Evolutionary conservation across 2,113 vertebrate species (phyloP).

Genomic region (Dissostichus mawsoni): DNA sequence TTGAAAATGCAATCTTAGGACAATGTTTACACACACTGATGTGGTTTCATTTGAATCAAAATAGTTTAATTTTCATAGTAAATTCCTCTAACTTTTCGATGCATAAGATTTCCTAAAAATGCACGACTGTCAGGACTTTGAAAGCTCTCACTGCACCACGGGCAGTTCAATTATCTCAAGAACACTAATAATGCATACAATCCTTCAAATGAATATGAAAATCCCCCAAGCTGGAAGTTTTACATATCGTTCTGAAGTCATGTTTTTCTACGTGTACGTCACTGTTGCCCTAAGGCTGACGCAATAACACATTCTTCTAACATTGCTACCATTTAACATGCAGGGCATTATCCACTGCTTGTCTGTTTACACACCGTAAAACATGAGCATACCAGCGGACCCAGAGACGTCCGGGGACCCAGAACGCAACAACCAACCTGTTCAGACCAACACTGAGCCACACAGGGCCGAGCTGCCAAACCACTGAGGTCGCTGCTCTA

Average conservation of each 20-base stretch:
- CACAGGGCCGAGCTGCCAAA: conserved; percentile 33
- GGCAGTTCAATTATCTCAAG: neutral
- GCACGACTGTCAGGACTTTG: neutral
- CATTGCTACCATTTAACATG: conserved; percentile 16
- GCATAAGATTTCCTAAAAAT: too few species aligned
- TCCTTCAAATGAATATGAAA: neutral
- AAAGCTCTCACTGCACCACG: neutral
- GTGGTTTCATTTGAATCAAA: too few species aligned
- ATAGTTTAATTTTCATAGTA: neutral
- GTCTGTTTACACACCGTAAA: conserved; percentile 54
- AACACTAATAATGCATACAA: conserved; percentile 1
- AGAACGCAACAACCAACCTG: conserved; percentile 33
- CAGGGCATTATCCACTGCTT: neutral
- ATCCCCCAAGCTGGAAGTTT: neutral
- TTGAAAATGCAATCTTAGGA: too few species aligned
- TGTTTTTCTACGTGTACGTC: neutral
- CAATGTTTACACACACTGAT: too few species aligned
- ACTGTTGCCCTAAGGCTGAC: neutral
- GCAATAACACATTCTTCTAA: neutral
- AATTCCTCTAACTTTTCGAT: neutral
- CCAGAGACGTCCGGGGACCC: conserved; percentile 18
- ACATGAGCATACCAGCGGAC: conserved; percentile 23
- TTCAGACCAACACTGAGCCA: conserved; percentile 41
- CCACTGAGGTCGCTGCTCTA: conserved; percentile 48
- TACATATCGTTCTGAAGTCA: neutral